Evolutionary conservation across 2,797 vertebrate species (phyloP), one percentile per base, ranked within the genome.

Genomic region (Scarus forsteni): DNA sequence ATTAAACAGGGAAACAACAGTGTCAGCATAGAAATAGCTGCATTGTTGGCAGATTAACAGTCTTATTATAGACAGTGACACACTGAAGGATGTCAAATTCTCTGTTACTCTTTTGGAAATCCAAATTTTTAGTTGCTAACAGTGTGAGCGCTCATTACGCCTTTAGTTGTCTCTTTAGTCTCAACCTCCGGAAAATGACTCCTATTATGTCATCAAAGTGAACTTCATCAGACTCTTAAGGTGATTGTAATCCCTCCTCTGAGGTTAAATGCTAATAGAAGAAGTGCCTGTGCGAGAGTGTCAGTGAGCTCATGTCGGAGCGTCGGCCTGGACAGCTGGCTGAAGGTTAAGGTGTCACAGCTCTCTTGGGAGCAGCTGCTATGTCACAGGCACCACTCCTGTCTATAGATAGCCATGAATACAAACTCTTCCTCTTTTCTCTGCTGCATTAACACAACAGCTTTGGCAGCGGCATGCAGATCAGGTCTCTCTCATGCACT

Each of bases 301-400:
- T 52, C 49, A 60, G 68, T 49, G 70, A 63, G 75, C 74, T 83
- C 72, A 81, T 81, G 83, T 85, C 87, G 40, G 84, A 81, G 75
- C 71, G 35, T 61, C 50, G 45, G 55, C 77, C 66, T 80, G 78
- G 92, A 83, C 92, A 92, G 86, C 87, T 91, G 91, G 85, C 85
- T 92, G 90, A 92, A 92, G 91, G 91, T 93, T 92, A 92, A 89
- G 84, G 82, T 93, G 90, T 92, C 90, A 81, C 86, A 11, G 46
- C 79, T 87, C 85, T 79, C 81, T 40, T 45, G 87, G 75, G 83
- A 90, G 81, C 92, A 93, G 92, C 91, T 92, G 91, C 86, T 81
- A 86, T 85, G 86, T 89, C 70, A 77, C 84, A 86, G 88, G 75
- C 89, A 84, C 77, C 53, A 49, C 85, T 88, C 82, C 66, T 43